Conservation (phyloP, 1,140 invertebrate genomes). For the Hormaphis cornu region DNA sequence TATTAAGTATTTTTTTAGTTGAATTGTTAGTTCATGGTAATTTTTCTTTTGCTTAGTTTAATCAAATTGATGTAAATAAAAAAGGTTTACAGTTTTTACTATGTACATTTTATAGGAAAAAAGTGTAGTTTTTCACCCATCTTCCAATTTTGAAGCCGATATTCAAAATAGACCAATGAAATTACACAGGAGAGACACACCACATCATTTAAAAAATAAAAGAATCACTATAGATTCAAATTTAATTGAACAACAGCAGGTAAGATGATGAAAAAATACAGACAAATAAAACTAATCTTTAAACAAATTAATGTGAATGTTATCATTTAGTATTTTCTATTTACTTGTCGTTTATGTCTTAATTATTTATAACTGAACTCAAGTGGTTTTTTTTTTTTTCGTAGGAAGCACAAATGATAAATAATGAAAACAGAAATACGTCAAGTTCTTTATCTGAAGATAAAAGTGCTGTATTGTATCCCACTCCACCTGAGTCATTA, state of each 20-base stretch:
- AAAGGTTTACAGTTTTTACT: background rate
- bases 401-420: conserved; percentile 9
- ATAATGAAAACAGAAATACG: conserved; percentile 4
- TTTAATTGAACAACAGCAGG: conserved; percentile 31
- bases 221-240: conserved; percentile 59
- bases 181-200: conserved; percentile 83
- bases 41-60: no score
- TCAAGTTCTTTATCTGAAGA: conserved; percentile 29
- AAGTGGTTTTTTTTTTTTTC: background rate
- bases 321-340: background rate
- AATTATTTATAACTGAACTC: background rate
- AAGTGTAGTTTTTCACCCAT: conserved; percentile 50
- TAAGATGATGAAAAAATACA: background rate
- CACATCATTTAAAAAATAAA: conserved; percentile 96
- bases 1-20: no score
- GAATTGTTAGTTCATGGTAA: no score
- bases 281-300: background rate
- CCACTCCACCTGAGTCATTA: conserved; percentile 32
- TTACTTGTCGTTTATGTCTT: conserved; percentile 4
- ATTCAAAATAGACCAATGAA: conserved; percentile 47
- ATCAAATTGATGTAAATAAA: background rate
- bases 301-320: no score
- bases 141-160: conserved; percentile 34
- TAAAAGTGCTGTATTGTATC: conserved; percentile 22
- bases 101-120: conserved; percentile 42